Evolutionary conservation across 2,888 invertebrate genomes (phyloP), one percentile per base, ranked within the genome.

Genomic region (Calameuta idolon): DNA sequence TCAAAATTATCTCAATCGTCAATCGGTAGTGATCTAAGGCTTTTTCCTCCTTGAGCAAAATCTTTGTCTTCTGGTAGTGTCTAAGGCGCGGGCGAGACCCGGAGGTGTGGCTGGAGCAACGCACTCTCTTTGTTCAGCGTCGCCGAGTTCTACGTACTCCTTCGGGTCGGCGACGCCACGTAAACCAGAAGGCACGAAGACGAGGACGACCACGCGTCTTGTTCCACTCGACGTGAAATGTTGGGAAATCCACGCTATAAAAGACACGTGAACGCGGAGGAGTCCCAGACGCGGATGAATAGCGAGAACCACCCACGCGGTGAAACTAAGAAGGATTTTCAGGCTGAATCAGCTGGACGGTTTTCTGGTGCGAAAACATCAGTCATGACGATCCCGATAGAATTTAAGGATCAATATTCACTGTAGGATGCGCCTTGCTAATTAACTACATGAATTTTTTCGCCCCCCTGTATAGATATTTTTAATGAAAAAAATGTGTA

Each of bases 171-270:
- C 71, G 31, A 55, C 9, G 55, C 55, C 55, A 55, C 55, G 55
- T 55, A 55, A 55, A 55, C 55, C 55, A 55, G 55, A 55, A 55
- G 55, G 71, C 33, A 71, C 71, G 71, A 30, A 23, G 33, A 5
- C 71, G 71, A 71, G 31, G n/a, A 34, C 71, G 71, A 33, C 33
- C 71, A 34, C 71, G 33, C 71, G 71, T 23, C 33, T 71, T 31
- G 12, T 31, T 34, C 12, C 71, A 31, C 33, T 12, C 33, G 33
- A 4, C 69, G 73, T 30, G 76, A 71, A 30, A 75, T 79, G 81
- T 79, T 81, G 85, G 85, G 82, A 87, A 87, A 86, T 82, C 84
- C 84, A 73, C 76, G 80, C 84, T 85, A 80, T 80, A 85, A 85
- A 86, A 85, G 83, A 83, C 82, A 37, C 73, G 74, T 78, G 77